Evolutionary conservation across 2,888 invertebrate genomes (phyloP).

Genomic region (Drosophila hawaiiensis): DNA sequence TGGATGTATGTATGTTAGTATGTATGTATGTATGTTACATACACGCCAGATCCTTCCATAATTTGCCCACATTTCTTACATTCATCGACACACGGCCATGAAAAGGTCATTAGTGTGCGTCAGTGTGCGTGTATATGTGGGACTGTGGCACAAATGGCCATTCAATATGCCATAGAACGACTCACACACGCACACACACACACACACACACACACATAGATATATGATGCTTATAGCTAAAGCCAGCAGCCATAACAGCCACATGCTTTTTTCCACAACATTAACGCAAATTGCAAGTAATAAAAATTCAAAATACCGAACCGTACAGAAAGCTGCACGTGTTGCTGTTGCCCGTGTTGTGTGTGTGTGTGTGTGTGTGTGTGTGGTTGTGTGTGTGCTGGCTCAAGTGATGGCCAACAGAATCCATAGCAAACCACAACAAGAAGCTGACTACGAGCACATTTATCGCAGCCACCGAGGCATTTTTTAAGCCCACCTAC

Average conservation of each 20-base stretch:
- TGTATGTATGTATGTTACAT: not conserved
- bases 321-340: constrained; percentile 73
- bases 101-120: constrained; percentile 80
- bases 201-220: constrained; percentile 19
- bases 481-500: constrained; percentile 73
- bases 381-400: constrained; percentile 26
- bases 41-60: constrained; percentile 66
- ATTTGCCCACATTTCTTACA: constrained; percentile 81
- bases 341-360: constrained; percentile 57
- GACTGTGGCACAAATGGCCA: constrained; percentile 75
- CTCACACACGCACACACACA: constrained; percentile 24
- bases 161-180: constrained; percentile 75
- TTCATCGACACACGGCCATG: constrained; percentile 78
- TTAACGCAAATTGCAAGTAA: constrained; percentile 83
- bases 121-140: constrained; percentile 50
- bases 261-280: constrained; percentile 83
- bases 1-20: not conserved
- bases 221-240: constrained; percentile 45
- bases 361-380: constrained; percentile 13
- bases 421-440: constrained; percentile 67
- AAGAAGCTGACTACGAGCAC: constrained; percentile 65
- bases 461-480: constrained; percentile 73
- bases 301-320: constrained; percentile 82
- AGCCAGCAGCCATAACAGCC: constrained; percentile 79
- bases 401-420: constrained; percentile 59